Conservation (phyloP, 2,888 invertebrate genomes). For the Tillus elongatus region DNA sequence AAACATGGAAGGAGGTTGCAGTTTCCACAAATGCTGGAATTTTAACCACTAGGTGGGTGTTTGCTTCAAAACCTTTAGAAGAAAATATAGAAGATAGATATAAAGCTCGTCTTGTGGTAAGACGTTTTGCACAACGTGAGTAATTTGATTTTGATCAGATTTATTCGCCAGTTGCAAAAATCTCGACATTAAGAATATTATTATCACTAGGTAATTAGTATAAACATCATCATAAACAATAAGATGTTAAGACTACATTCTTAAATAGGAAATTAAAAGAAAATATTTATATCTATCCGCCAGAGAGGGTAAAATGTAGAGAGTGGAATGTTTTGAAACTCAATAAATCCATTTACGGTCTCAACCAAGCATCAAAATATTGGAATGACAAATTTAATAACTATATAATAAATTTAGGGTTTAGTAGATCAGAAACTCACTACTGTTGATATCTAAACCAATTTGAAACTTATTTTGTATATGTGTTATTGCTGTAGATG, state of each 20-base stretch:
- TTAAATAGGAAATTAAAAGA: slow-evolving; percentile 16
- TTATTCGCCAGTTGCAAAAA: slow-evolving; percentile 27
- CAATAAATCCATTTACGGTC: too few species aligned
- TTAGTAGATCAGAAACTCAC: too few species aligned
- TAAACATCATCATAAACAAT: slow-evolving; percentile 19
- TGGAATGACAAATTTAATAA: too few species aligned
- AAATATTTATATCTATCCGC: too few species aligned
- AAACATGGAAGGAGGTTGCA: slow-evolving; percentile 15
- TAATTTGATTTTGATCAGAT: slow-evolving; percentile 23
- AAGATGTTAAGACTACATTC: slow-evolving; percentile 22
- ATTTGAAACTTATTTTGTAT: too few species aligned
- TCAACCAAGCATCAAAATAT: too few species aligned
- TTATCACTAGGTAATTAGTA: slow-evolving; percentile 24
- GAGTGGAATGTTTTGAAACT: too few species aligned
- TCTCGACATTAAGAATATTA: slow-evolving; percentile 24
- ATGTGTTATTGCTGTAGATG: slow-evolving; percentile 10
- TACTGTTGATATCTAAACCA: too few species aligned
- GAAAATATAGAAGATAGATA: slow-evolving; percentile 24
- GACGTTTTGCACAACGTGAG: slow-evolving; percentile 27
- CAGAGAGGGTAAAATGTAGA: too few species aligned
- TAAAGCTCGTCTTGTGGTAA: slow-evolving; percentile 26
- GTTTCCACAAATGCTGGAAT: slow-evolving; percentile 16
- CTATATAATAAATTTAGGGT: too few species aligned
- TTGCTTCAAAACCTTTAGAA: slow-evolving; percentile 23
- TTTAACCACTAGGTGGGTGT: slow-evolving; percentile 19